Conservation (phyloP, 2,888 invertebrate genomes). For the Maniola hyperantus region DNA sequence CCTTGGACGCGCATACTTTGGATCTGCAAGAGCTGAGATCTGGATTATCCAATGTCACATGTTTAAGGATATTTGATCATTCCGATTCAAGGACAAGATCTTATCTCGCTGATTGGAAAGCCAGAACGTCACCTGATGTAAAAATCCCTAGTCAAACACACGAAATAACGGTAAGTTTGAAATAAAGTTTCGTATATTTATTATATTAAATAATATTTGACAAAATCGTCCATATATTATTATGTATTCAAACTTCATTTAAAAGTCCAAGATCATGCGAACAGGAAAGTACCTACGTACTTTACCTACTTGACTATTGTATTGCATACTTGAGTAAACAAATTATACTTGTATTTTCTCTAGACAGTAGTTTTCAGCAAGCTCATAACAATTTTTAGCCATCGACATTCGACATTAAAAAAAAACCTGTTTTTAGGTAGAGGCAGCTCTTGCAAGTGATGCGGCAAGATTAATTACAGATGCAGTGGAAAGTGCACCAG, state of each 20-base stretch:
- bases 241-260: too few relatives aligned
- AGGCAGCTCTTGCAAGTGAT: slow-evolving; percentile 33
- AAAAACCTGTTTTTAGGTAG: slow-evolving; percentile 23
- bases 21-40: slow-evolving; percentile 84
- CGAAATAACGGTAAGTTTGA: slow-evolving; percentile 61
- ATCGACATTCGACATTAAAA: too few relatives aligned
- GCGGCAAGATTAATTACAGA: slow-evolving; percentile 33
- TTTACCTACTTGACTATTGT: too few relatives aligned
- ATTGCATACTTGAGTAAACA: too few relatives aligned
- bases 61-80: slow-evolving; percentile 85
- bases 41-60: slow-evolving; percentile 86
- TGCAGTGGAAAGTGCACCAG: slow-evolving; percentile 28
- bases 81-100: slow-evolving; percentile 74
- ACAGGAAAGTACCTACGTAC: too few relatives aligned
- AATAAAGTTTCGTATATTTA: not conserved
- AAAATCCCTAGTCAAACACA: slow-evolving; percentile 61
- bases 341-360: too few relatives aligned
- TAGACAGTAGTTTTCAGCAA: too few relatives aligned
- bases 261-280: too few relatives aligned
- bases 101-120: slow-evolving; percentile 78
- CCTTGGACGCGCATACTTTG: slow-evolving; percentile 85
- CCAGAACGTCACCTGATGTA: slow-evolving; percentile 46
- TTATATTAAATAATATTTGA: too few relatives aligned
- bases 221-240: too few relatives aligned
- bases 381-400: too few relatives aligned